Evolutionary conservation across 2,797 vertebrate genomes (phyloP), one percentile per base, ranked within the genome.

Genomic region (Paedocypris micromegethes): DNA sequence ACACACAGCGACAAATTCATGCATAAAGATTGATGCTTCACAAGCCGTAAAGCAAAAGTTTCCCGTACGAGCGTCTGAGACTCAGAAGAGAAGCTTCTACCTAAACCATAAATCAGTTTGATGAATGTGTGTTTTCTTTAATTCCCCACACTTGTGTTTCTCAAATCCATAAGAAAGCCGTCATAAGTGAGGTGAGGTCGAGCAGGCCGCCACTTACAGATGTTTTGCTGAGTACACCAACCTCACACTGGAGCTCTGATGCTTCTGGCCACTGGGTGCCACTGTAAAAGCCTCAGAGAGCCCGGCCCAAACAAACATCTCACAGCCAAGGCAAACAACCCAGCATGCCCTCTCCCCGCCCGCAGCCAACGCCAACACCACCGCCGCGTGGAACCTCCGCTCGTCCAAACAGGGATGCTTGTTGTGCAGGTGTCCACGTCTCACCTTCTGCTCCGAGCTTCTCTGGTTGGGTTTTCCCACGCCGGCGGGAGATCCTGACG

Each of bases 251-350:
- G 58, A 45, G 52, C 41, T 66, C 71, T 61, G 62, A 55, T 77
- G 65, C 66, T 81, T 68, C 82, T 82, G 79, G 72, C 77, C 67
- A 63, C 59, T 54, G 40, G 64, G 61, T 67, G 51, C 64, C 55
- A 75, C 73, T 51, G 42, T 48, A 64, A 60, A 23, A 53, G 64
- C 73, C 66, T 64, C 76, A 67, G 66, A 78, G 59, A 57, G 61
- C 58, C 69, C 73, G 77, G 68, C 55, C 71, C 65, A 79, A 83
- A 81, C 72, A 71, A 72, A 76, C 42, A 63, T 65, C 39, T 44
- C 57, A 49, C 9, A 37, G 70, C 76, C 77, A 79, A 64, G 5
- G 43, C 51, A 80, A 75, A 77, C 55, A 79, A 47, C 38, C 69
- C 45, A 45, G 40, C 56, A 43, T 60, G 71, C 64, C 58, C 52